Evolutionary conservation across 2,113 vertebrate species (phyloP), one percentile per base, ranked within the genome.

Genomic region (Perognathus longimembris): DNA sequence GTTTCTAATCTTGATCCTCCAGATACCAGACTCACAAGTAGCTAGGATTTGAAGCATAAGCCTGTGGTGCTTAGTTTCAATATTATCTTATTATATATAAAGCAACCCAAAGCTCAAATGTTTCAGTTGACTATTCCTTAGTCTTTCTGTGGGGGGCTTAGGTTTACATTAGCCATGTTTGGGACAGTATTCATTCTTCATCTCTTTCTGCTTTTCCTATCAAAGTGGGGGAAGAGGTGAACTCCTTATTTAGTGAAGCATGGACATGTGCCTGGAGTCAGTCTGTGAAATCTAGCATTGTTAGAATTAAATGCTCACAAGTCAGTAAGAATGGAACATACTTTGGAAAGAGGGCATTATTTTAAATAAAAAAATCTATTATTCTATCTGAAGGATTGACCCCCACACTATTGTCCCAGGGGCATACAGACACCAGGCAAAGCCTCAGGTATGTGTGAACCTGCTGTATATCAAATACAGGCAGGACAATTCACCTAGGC

Each of bases 291-390:
- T 66, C 80, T 22, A 59, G 42, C 30, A 30, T 32, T 40, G 24
- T 63, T 40, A 83, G 61, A 9, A 75, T 54, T 66, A 79, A 79
- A 80, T 4, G 36, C 75, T 91, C 91, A 64, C n/a, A 88, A 64
- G 69, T 40, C 63, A 59, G 24, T 36, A 40, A 79, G 59, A 69
- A 88, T 21, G 22, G 36, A 67, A 76, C 73, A 69, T 70, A 78
- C 34, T 74, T 61, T 38, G 22, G 45, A 63, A 71, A 92, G 82
- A 59, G 69, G 6, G 34, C 77, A 67, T 61, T 79, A 82, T 73
- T 71, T 69, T 64, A 77, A 57, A 40, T 38, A 69, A 81, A 90
- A 87, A 84, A 70, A 67, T 84, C 12, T 66, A 82, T 66, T 42
- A 91, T 30, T 87, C 40, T 11, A 71, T n/a, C n/a, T n/a, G n/a